Percentiles rank a stretch among this genome's conserved stretches.
phyloP scores from a whole-genome alignment of 2,797 vertebrate species.

The Cheirogaleus major region DNA sequence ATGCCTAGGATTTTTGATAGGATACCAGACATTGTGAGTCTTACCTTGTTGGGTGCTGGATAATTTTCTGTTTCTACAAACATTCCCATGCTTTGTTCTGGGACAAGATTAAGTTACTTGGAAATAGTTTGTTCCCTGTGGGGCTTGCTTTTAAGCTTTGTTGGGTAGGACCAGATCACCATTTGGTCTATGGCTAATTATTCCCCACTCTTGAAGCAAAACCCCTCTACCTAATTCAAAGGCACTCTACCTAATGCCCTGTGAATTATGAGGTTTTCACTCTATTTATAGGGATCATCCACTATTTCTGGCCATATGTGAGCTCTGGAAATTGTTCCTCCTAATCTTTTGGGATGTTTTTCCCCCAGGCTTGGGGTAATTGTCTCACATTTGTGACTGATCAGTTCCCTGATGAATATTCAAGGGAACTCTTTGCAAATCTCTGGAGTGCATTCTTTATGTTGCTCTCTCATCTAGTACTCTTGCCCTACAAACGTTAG shows the following conservation, averaged over 20 bases:
- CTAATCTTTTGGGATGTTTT: neutral
- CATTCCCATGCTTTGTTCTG: neutral
- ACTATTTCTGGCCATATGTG: neutral
- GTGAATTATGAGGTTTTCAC: neutral
- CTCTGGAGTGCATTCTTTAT: neutral
- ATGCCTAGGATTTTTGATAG: neutral
- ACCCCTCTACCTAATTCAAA: neutral
- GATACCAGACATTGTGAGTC: neutral
- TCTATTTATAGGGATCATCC: neutral
- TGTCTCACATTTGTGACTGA: neutral
- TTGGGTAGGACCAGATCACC: neutral
- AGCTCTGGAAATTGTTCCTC: neutral
- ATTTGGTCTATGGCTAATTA: neutral
- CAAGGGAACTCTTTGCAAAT: neutral
- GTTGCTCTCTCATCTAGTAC: neutral
- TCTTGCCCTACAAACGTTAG: neutral
- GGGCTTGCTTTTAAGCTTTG: neutral
- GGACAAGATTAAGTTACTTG: neutral
- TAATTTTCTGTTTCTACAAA: conserved; percentile 20
- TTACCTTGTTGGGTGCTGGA: neutral
- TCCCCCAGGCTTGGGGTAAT: neutral
- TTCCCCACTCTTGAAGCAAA: neutral
- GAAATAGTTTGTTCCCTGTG: neutral
- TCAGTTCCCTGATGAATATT: neutral
- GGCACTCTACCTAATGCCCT: neutral